Percentiles rank a stretch among this genome's conserved stretches.
Conservation (phyloP, 2,888 invertebrate genomes). For the Choreutis nemorana region DNA sequence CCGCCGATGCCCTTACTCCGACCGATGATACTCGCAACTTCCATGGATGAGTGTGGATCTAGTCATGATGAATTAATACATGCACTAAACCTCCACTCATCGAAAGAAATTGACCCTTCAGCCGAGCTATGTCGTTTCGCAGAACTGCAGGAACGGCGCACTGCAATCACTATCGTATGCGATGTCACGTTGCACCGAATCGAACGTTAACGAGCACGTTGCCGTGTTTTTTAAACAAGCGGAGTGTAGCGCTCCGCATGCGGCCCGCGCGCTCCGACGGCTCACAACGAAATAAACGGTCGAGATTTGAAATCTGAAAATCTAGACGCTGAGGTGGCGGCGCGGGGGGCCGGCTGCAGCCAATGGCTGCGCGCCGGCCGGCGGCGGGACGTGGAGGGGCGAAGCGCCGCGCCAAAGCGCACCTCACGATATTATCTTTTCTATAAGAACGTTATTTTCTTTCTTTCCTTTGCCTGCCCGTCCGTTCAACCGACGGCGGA, state of each 20-base stretch:
- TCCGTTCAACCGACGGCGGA: conserved; percentile 61
- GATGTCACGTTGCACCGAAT: conserved; percentile 57
- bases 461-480: conserved; percentile 46
- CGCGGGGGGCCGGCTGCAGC: conserved; percentile 4
- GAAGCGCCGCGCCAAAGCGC: conserved; percentile 5
- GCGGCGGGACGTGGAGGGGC: conserved; percentile 11
- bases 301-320: conserved; percentile 64
- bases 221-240: conserved; percentile 38
- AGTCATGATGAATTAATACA: conserved; percentile 73
- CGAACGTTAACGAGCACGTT: conserved; percentile 48
- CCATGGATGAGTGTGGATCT: conserved; percentile 84
- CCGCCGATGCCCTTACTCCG: no score
- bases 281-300: conserved; percentile 63
- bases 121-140: conserved; percentile 17
- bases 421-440: conserved; percentile 52
- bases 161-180: conserved; percentile 57
- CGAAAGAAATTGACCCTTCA: conserved; percentile 68
- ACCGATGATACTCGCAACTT: conserved; percentile 63
- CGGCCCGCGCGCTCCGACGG: conserved; percentile 35
- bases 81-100: conserved; percentile 80
- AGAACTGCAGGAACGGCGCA: conserved; percentile 34
- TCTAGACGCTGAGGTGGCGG: conserved; percentile 48
- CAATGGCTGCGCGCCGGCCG: conserved; percentile 14
- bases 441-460: conserved; percentile 58
- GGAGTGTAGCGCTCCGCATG: conserved; percentile 21